Conservation (phyloP, 2,113 vertebrate genomes). For the Cyphotilapia sp. region DNA sequence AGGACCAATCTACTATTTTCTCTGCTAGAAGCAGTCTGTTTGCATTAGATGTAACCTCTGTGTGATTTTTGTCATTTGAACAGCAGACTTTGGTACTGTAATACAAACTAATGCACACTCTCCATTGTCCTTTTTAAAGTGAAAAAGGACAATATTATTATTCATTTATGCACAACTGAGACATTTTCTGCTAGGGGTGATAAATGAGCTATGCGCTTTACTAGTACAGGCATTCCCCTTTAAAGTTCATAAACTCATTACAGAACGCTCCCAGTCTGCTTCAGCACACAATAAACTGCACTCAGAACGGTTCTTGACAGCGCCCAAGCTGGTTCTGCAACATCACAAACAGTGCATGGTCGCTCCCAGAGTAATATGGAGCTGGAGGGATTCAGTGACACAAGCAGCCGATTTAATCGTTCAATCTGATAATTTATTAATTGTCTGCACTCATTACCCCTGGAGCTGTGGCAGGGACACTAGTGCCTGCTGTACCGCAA, state of each 20-base stretch:
- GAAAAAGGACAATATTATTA: background rate
- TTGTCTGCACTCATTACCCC: background rate
- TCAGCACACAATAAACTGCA: background rate
- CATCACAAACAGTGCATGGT: background rate
- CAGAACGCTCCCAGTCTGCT: background rate
- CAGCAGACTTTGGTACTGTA: background rate
- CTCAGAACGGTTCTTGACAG: background rate
- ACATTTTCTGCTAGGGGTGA: background rate
- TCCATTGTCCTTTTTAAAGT: background rate
- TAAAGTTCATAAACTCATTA: background rate
- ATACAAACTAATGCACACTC: background rate
- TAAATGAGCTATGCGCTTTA: background rate
- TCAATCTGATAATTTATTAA: slow-evolving; percentile 39
- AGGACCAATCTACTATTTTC: fast-evolving
- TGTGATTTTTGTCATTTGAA: background rate
- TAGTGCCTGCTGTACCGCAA: background rate
- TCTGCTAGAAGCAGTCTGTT: background rate
- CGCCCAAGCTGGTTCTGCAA: fast-evolving
- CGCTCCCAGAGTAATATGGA: background rate
- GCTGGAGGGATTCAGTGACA: background rate
- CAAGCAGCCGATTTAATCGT: background rate
- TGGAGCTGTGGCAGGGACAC: background rate
- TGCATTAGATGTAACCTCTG: background rate
- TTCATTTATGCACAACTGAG: background rate
- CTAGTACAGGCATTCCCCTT: background rate